These are phyloP conservation scores for Eueremaeus valkanovi DNA, from an alignment of 2,888 invertebrate genomes.

Conservation along the genomic window DNA sequence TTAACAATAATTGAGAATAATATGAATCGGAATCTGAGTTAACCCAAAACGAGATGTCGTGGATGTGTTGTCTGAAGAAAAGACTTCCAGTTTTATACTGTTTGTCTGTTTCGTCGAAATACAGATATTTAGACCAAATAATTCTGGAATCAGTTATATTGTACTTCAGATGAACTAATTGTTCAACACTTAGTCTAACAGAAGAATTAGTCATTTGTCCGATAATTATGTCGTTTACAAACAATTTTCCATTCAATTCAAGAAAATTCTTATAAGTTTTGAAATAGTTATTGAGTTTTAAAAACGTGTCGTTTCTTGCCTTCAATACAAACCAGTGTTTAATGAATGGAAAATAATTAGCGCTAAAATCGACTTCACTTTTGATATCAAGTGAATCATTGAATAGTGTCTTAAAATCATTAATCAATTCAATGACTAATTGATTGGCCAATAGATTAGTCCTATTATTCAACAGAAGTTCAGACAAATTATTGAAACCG, in stretches of 20 bases:
- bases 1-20: constrained; percentile 9
- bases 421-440: background rate
- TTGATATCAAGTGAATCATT: background rate
- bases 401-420: constrained; percentile 17
- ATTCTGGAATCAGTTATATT: constrained; percentile 34
- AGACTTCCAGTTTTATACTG: constrained; percentile 18
- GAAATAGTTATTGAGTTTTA: background rate
- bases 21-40: background rate
- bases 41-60: constrained; percentile 26
- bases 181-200: constrained; percentile 18
- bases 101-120: background rate
- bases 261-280: background rate
- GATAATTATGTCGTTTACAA: background rate
- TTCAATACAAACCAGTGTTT: constrained; percentile 26
- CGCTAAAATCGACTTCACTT: background rate
- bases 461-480: background rate
- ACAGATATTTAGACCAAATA: constrained; percentile 38
- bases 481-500: background rate
- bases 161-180: constrained; percentile 3
- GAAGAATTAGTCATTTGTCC: background rate
- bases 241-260: background rate
- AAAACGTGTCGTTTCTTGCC: background rate
- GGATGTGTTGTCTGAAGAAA: constrained; percentile 7
- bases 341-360: constrained; percentile 12
- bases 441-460: constrained; percentile 8